phyloP scores from a whole-genome alignment of 1,140 invertebrate species.

The Xylocopa sonorina region DNA sequence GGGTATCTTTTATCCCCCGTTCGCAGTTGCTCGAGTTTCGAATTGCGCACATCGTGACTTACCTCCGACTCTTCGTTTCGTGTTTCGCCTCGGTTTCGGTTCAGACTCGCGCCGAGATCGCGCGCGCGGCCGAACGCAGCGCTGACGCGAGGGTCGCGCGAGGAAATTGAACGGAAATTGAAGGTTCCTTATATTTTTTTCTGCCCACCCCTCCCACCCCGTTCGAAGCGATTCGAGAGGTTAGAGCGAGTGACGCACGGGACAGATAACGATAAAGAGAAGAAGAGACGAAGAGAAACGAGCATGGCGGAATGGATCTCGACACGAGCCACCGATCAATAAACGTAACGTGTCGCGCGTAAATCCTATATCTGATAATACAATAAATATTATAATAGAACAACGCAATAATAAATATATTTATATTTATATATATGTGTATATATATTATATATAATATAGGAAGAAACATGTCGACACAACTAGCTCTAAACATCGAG shows the following conservation, averaged over 20 bases:
- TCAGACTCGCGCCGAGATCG: slow-evolving; percentile 58
- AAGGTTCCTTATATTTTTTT: not conserved
- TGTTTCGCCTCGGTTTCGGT: slow-evolving; percentile 30
- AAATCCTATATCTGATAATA: slow-evolving; percentile 68
- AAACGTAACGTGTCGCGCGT: slow-evolving; percentile 68
- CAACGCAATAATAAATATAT: slow-evolving; percentile 82
- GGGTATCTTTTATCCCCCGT: slow-evolving; percentile 9
- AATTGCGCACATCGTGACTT: slow-evolving; percentile 55
- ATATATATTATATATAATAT: slow-evolving; percentile 75
- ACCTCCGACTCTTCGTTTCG: slow-evolving; percentile 46
- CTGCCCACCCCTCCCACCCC: too few species aligned
- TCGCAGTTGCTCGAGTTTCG: slow-evolving; percentile 39
- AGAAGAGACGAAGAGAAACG: too few species aligned
- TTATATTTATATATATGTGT: slow-evolving; percentile 74
- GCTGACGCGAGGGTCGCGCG: not conserved
- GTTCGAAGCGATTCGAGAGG: not conserved
- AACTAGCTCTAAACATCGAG: slow-evolving; percentile 79
- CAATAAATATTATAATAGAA: slow-evolving; percentile 82
- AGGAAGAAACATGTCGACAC: slow-evolving; percentile 80
- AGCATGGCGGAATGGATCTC: slow-evolving; percentile 34
- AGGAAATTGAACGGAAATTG: slow-evolving; percentile 12
- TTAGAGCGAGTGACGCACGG: too few species aligned
- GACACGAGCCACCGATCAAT: slow-evolving; percentile 58
- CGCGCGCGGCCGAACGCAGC: not conserved
- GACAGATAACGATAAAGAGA: not conserved